These are phyloP conservation scores for Grapholita molesta DNA, from an alignment of 1,140 invertebrate genomes.

Conservation along the genomic window DNA sequence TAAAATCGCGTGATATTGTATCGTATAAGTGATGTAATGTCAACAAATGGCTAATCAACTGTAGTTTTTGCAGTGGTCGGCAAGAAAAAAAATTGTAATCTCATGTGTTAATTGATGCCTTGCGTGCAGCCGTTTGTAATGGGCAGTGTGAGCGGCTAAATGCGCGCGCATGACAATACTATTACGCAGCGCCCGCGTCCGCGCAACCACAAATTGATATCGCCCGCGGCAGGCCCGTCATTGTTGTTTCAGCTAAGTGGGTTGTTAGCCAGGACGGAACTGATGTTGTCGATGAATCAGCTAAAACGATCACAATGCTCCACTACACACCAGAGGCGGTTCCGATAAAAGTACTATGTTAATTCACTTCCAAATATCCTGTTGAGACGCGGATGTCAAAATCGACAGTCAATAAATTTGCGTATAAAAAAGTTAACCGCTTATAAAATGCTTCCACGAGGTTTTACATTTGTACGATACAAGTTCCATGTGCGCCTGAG, in stretches of 20 bases:
- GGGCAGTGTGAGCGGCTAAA: slow-evolving; percentile 19
- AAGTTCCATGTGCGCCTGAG: slow-evolving; percentile 42
- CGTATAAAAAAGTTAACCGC: slow-evolving; percentile 1
- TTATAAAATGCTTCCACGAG: not conserved
- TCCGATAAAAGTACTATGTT: slow-evolving; percentile 22
- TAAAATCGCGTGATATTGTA: slow-evolving; percentile 3
- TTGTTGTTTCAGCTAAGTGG: slow-evolving; percentile 27
- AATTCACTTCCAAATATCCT: slow-evolving; percentile 23
- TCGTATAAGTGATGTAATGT: not conserved
- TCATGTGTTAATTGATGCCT: slow-evolving; percentile 18
- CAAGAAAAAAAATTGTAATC: not conserved
- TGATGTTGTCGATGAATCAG: slow-evolving; percentile 27
- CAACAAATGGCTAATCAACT: not conserved
- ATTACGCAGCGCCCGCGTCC: slow-evolving; percentile 17
- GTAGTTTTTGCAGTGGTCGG: not conserved
- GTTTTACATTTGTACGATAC: slow-evolving; percentile 2
- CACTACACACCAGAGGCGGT: slow-evolving; percentile 29
- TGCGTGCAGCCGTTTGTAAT: slow-evolving; percentile 17
- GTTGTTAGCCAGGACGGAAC: slow-evolving; percentile 17
- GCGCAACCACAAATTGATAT: slow-evolving; percentile 24
- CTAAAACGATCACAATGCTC: slow-evolving; percentile 18
- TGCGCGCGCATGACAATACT: slow-evolving; percentile 17
- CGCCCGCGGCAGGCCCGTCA: slow-evolving; percentile 16
- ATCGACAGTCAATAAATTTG: slow-evolving; percentile 19
- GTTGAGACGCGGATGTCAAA: slow-evolving; percentile 22